Conservation (phyloP, 2,797 vertebrate species). For the Chiloscyllium punctatum region DNA sequence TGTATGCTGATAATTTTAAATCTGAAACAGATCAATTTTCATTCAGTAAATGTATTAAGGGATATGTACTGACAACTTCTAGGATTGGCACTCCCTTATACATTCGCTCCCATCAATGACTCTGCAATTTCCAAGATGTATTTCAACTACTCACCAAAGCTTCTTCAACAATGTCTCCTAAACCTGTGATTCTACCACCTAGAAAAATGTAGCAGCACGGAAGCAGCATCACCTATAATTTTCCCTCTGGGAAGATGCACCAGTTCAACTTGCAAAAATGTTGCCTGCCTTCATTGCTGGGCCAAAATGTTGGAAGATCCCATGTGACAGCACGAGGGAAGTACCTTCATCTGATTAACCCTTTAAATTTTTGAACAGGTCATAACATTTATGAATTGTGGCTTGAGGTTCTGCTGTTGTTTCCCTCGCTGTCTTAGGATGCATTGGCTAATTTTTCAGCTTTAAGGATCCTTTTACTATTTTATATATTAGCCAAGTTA, state of each 20-base stretch:
- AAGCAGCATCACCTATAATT: too few relatives aligned
- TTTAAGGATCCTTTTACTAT: neutral
- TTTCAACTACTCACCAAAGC: too few relatives aligned
- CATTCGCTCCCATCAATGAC: too few relatives aligned
- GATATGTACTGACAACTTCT: too few relatives aligned
- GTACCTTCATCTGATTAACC: neutral
- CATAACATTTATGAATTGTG: neutral
- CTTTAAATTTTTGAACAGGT: neutral
- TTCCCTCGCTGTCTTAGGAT: neutral
- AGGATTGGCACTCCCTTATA: too few relatives aligned
- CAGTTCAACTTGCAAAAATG: neutral
- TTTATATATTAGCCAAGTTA: neutral
- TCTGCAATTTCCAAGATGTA: too few relatives aligned
- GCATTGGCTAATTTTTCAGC: neutral
- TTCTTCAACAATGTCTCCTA: too few relatives aligned
- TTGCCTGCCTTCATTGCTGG: neutral
- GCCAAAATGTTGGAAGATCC: neutral
- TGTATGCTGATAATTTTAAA: too few relatives aligned
- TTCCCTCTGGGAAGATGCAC: neutral
- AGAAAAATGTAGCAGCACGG: too few relatives aligned
- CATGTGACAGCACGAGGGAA: neutral
- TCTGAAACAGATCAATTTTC: too few relatives aligned
- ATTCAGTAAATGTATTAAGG: too few relatives aligned
- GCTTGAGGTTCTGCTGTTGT: neutral
- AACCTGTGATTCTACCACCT: too few relatives aligned